Conservation (phyloP, 2,797 vertebrate species). For the Halcyon chelicuti region DNA sequence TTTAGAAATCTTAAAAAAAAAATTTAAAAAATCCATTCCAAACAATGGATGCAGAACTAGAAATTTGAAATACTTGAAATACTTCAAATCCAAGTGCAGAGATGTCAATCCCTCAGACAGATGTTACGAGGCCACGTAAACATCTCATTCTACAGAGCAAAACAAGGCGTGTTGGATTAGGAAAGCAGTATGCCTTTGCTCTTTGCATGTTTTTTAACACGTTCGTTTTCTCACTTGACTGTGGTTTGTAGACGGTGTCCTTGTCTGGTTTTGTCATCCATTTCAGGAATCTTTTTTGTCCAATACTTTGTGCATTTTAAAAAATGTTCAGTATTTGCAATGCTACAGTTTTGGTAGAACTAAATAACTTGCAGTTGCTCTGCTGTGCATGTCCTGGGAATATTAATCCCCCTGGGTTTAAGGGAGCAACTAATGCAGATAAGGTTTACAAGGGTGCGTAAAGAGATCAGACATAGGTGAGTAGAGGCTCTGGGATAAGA, state of each 20-base stretch:
- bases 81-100: not conserved
- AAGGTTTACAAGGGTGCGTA: not conserved
- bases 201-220: not conserved
- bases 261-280: not conserved
- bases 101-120: not conserved
- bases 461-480: not conserved
- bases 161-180: not conserved
- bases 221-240: not conserved
- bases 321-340: not conserved
- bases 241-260: rapidly evolving
- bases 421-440: not conserved
- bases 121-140: not conserved
- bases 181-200: not conserved
- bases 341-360: not conserved
- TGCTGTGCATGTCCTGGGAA: not conserved
- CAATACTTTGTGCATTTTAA: rapidly evolving
- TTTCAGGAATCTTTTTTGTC: not conserved
- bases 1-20: not conserved
- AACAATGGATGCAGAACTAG: not conserved
- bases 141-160: not conserved
- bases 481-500: not conserved
- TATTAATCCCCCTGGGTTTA: not conserved
- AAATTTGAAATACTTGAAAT: not conserved
- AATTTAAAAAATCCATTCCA: not conserved
- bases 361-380: not conserved